These are phyloP conservation scores for Entomobrya multifasciata DNA, from an alignment of 2,888 invertebrate species.

Conservation along the genomic window DNA sequence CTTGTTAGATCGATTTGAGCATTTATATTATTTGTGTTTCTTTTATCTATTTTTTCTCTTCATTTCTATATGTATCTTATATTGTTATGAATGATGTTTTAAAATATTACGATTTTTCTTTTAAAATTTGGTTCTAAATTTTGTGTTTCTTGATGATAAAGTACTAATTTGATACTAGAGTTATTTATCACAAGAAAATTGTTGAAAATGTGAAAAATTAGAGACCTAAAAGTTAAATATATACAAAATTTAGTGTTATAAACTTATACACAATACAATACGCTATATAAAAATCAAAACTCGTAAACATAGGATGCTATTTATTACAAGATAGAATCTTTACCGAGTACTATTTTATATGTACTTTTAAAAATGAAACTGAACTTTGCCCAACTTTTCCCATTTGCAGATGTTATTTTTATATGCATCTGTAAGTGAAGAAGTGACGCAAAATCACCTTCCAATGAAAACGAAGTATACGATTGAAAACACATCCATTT, in stretches of 20 bases:
- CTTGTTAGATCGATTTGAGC: no score
- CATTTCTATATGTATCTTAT: no score
- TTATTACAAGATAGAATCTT: slow-evolving; percentile 57
- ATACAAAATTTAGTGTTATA: slow-evolving; percentile 7
- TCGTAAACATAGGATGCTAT: slow-evolving; percentile 71
- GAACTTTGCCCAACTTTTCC: slow-evolving; percentile 53
- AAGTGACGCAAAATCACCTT: slow-evolving; percentile 77
- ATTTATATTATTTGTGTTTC: no score
- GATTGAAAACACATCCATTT: slow-evolving; percentile 80
- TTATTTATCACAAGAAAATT: background rate
- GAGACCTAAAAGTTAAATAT: slow-evolving; percentile 36
- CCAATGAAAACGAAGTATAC: slow-evolving; percentile 80
- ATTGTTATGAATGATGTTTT: no score
- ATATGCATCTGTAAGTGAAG: slow-evolving; percentile 3
- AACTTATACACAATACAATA: slow-evolving; percentile 38
- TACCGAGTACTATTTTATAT: slow-evolving; percentile 48
- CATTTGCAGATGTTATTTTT: slow-evolving; percentile 19
- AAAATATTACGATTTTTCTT: no score
- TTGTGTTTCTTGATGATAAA: no score
- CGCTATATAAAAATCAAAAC: slow-evolving; percentile 59
- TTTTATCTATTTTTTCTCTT: no score
- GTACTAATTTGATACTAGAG: no score
- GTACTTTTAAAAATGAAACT: slow-evolving; percentile 66
- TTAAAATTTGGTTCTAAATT: no score
- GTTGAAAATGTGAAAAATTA: slow-evolving; percentile 30